Base-by-base conservation (phyloP, 2,113 vertebrate genomes). In the Trachemys scripta region DNA sequence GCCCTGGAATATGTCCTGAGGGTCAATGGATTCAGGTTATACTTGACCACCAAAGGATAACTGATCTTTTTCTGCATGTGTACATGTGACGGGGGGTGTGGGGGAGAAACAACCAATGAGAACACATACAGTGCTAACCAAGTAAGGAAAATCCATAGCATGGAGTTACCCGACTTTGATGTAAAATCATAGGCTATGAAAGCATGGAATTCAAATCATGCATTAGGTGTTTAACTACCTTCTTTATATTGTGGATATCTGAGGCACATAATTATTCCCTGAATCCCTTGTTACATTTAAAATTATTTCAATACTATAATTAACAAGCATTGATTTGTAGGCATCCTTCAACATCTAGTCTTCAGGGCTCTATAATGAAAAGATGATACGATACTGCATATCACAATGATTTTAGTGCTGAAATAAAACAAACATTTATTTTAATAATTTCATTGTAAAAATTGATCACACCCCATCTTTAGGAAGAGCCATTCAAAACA, bases 371-470 rank as follows among this genome's bases (percentile, higher is more conserved):
- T 80, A 59, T 20, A 94, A 93, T 85, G 51, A 35, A 87, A 96
- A 94, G 12, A 84, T 0, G 80, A 84, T 24, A 45, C 85, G 80
- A 79, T 76, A 94, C 11, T 19, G 20, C 53, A 62, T 25, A 87
- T 69, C 14, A 35, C 59, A 65, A 42, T 90, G 50, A 75, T 94
- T 90, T 75, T 59, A 94, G 14, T 93, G 89, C 76, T 89, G 50
- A 91, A 96, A 92, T 93, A 81, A 88, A 25, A 92, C 92, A 90
- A 96, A 78, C 62, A 13, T 75, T 86, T 82, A 1, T 51, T 95
- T 94, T 88, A 89, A 84, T 93, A 81, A 87, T 90, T 86, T 87
- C 22, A 78, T 57, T 93, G 88, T 91, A 93, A 80, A 95, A 94
- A 62, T 88, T 91, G 85, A 93, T 81, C 90, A 91, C 50, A 42